These are phyloP conservation scores for Homalodisca vitripennis DNA, from an alignment of 1,140 invertebrate species.

Conservation along the genomic window DNA sequence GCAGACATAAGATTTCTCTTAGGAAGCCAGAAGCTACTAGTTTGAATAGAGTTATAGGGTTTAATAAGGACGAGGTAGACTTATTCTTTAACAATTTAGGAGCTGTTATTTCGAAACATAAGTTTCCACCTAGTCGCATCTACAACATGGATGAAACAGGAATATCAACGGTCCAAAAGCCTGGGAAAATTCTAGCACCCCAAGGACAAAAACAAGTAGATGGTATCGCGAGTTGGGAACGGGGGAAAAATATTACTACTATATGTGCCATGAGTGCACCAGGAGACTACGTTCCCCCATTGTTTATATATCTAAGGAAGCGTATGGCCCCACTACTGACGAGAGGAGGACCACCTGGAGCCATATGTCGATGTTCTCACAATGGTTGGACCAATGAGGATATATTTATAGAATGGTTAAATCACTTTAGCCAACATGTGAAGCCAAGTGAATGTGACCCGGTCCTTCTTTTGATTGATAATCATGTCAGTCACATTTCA, in stretches of 20 bases:
- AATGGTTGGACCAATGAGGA: constrained; percentile 44
- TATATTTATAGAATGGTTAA: constrained; percentile 44
- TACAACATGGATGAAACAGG: background rate
- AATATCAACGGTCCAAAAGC: background rate
- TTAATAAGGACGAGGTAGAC: too few species aligned
- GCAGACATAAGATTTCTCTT: too few species aligned
- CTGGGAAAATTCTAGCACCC: background rate
- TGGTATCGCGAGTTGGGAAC: background rate
- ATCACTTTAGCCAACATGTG: constrained; percentile 40
- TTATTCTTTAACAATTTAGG: too few species aligned
- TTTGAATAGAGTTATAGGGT: too few species aligned
- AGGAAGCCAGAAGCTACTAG: too few species aligned
- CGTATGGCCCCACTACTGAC: background rate
- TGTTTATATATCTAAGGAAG: background rate
- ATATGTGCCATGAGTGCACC: background rate
- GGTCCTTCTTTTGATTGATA: constrained; percentile 43
- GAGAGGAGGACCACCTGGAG: background rate
- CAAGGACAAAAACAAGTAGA: background rate
- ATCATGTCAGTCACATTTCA: constrained; percentile 44
- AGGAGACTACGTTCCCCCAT: background rate
- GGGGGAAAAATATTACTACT: background rate
- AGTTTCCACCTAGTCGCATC: background rate
- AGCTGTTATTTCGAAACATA: too few species aligned
- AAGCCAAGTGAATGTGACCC: constrained; percentile 40
- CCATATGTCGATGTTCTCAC: constrained; percentile 34